These are phyloP conservation scores for Neoniphon sammara DNA, from an alignment of 2,797 vertebrate genomes.

Conservation along the genomic window DNA sequence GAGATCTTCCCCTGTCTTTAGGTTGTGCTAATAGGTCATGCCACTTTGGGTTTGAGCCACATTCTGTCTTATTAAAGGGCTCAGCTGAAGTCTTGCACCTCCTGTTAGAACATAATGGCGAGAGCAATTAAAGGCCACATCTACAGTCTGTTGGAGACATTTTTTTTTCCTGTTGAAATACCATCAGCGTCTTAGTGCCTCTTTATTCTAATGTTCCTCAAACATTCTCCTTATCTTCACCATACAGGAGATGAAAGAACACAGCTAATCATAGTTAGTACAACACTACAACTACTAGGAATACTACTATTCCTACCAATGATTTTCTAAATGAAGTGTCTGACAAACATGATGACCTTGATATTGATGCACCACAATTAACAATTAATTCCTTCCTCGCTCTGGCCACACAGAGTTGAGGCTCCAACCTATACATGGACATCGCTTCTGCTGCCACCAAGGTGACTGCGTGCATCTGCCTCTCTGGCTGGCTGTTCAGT, in stretches of 20 bases:
- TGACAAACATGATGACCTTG: neutral
- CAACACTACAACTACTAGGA: neutral
- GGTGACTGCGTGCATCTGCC: too few relatives aligned
- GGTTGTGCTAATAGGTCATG: constrained; percentile 56
- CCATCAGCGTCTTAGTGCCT: constrained; percentile 3
- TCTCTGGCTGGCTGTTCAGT: too few relatives aligned
- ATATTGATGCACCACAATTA: neutral
- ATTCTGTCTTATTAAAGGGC: constrained; percentile 66
- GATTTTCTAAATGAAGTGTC: neutral
- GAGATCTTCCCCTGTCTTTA: constrained; percentile 31
- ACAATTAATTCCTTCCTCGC: neutral
- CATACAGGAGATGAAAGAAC: too few relatives aligned
- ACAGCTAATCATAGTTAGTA: too few relatives aligned
- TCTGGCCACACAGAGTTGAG: too few relatives aligned
- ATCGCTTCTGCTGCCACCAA: too few relatives aligned
- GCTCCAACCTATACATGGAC: too few relatives aligned
- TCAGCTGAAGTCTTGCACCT: constrained; percentile 30
- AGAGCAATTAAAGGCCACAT: constrained; percentile 64
- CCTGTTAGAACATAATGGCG: constrained; percentile 39
- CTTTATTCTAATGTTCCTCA: constrained; percentile 21
- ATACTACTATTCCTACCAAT: neutral
- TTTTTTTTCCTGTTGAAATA: neutral
- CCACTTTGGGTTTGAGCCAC: constrained; percentile 41
- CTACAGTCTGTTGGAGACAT: constrained; percentile 9
- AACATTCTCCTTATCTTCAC: neutral